A percentile compares a stretch with the other conserved stretches of the same genome.
Evolutionary conservation across 2,797 vertebrate genomes (phyloP).

Genomic region (Helicolenus hilgendorfi): DNA sequence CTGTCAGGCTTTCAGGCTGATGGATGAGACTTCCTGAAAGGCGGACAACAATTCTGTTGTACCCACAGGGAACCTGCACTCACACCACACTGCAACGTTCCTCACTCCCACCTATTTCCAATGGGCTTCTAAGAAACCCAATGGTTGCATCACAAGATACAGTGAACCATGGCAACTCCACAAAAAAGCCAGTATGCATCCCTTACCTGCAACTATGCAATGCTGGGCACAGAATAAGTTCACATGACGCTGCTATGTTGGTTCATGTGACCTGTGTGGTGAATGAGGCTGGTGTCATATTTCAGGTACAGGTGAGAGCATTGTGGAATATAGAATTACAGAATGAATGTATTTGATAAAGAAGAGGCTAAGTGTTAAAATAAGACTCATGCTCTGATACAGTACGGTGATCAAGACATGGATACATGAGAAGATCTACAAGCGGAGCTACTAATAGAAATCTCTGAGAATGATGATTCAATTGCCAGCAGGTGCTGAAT

Average conservation of each 20-base stretch:
- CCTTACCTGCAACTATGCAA: constrained; percentile 31
- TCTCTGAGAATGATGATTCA: not conserved
- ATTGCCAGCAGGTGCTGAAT: not conserved
- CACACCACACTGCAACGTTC: constrained; percentile 80
- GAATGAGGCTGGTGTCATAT: constrained; percentile 52
- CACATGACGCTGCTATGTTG: constrained; percentile 64
- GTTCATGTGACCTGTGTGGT: constrained; percentile 18
- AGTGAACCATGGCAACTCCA: constrained; percentile 68
- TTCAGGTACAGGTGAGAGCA: constrained; percentile 53
- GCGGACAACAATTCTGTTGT: constrained; percentile 53
- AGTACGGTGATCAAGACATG: not conserved
- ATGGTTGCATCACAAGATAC: constrained; percentile 75
- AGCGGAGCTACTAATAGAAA: not conserved
- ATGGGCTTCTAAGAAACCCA: constrained; percentile 76
- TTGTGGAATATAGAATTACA: not conserved
- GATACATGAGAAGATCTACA: not conserved
- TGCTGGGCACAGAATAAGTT: constrained; percentile 42
- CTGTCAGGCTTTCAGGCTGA: constrained; percentile 47
- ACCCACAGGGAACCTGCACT: constrained; percentile 64
- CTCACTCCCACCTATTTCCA: constrained; percentile 71
- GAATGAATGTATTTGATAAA: not conserved
- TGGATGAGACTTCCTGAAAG: constrained; percentile 62
- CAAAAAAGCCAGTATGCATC: constrained; percentile 75
- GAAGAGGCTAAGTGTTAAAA: not conserved
- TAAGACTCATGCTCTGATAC: not conserved